A percentile compares a stretch with the other conserved stretches of the same genome.
Evolutionary conservation across 2,888 invertebrate genomes (phyloP).

Genomic region (Marronus borbonicus): DNA sequence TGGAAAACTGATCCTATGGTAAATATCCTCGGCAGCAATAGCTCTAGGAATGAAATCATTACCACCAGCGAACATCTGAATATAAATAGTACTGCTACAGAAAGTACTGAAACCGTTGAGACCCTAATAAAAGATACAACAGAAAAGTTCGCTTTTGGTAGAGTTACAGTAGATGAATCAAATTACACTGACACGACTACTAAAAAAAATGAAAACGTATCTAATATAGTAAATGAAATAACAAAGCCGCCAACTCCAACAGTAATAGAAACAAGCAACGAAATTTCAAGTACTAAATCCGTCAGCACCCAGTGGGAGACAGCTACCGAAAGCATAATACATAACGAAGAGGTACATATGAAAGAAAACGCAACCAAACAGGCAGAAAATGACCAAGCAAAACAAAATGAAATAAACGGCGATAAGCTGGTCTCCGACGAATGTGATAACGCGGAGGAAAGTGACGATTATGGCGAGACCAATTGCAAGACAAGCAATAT

Average conservation of each 20-base stretch:
- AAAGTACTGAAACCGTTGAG: not conserved
- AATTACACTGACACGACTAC: not conserved
- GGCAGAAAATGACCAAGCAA: constrained; percentile 39
- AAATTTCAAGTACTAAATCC: constrained; percentile 3
- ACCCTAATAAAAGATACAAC: not conserved
- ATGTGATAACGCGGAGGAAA: constrained; percentile 13
- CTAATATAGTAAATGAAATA: constrained; percentile 26
- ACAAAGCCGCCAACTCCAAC: constrained; percentile 14
- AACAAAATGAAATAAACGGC: constrained; percentile 46
- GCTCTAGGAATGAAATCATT: constrained; percentile 7
- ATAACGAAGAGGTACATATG: not conserved
- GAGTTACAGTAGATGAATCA: not conserved
- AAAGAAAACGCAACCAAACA: constrained; percentile 31
- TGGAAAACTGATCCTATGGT: constrained; percentile 15
- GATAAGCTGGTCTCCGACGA: constrained; percentile 15
- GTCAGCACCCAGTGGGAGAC: not conserved
- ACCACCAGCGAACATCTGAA: not conserved
- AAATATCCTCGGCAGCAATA: constrained; percentile 47
- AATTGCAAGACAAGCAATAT: constrained; percentile 28
- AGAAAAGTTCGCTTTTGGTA: not conserved
- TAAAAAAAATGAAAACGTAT: constrained; percentile 29
- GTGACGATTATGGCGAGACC: constrained; percentile 23
- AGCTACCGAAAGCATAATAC: constrained; percentile 14
- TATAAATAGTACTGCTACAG: not conserved
- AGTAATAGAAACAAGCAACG: not conserved